Conservation (phyloP, 2,888 invertebrate species). For the Incurvaria masculella region DNA sequence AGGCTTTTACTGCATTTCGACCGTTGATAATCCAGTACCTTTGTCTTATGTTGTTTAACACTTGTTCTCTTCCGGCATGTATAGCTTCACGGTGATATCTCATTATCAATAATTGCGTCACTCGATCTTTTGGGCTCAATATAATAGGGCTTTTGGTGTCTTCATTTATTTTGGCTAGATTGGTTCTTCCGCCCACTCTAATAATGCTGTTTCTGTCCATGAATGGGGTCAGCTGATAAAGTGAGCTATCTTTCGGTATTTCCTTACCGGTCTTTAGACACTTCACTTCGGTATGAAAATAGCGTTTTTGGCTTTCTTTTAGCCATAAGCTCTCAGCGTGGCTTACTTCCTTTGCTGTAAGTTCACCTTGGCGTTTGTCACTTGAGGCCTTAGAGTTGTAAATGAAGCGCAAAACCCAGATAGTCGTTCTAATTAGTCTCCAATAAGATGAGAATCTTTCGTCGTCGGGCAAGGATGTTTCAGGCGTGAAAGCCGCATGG, state of each 20-base stretch:
- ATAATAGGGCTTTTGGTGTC: conserved; percentile 3
- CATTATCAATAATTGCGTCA: conserved; percentile 4
- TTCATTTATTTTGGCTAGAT: background rate
- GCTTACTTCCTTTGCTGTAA: too few species aligned
- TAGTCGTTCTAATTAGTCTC: too few species aligned
- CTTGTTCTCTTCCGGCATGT: conserved; percentile 4
- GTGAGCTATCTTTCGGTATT: background rate
- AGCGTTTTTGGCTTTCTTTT: too few species aligned
- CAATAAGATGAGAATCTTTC: too few species aligned
- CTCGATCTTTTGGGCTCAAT: background rate
- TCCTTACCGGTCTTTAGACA: too few species aligned
- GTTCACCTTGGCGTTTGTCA: too few species aligned
- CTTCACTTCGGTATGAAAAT: too few species aligned
- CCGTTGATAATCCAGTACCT: conserved; percentile 3
- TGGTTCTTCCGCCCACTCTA: conserved; percentile 2
- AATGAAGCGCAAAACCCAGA: too few species aligned
- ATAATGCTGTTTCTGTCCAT: background rate
- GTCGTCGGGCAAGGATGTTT: too few species aligned
- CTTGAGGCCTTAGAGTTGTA: too few species aligned
- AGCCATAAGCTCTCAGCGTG: too few species aligned
- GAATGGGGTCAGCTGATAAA: conserved; percentile 2
- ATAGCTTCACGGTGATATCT: conserved; percentile 5
- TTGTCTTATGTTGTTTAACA: conserved; percentile 5
- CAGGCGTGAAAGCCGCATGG: too few species aligned
- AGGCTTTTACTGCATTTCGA: conserved; percentile 4